Percentiles rank a stretch among this genome's conserved stretches.
Conservation (phyloP, 2,888 invertebrate species). For the Parochlus steinenii region DNA sequence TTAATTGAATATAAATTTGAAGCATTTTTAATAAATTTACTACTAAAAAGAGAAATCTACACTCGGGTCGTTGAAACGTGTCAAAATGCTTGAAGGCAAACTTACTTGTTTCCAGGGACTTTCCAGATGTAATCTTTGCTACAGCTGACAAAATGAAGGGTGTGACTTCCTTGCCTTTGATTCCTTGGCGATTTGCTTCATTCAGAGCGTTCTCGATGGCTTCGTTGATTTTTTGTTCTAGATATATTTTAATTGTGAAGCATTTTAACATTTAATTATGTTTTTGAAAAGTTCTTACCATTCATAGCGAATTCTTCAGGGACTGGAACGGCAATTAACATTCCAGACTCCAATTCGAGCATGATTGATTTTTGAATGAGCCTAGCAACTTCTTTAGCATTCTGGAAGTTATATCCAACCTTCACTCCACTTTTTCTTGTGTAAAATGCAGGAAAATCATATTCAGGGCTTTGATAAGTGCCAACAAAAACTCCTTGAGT, state of each 20-base stretch:
- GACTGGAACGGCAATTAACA: slow-evolving; percentile 82
- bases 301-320: slow-evolving; percentile 52
- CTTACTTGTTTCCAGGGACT: slow-evolving; percentile 69
- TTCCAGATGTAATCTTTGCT: slow-evolving; percentile 60
- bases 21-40: neutral
- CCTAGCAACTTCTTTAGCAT: slow-evolving; percentile 52
- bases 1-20: slow-evolving; percentile 26
- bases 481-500: slow-evolving; percentile 88
- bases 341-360: slow-evolving; percentile 47
- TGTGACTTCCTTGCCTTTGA: slow-evolving; percentile 78
- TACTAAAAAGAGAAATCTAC: slow-evolving; percentile 9
- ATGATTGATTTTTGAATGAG: slow-evolving; percentile 40
- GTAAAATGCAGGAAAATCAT: slow-evolving; percentile 89
- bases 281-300: no score
- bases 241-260: neutral
- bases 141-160: slow-evolving; percentile 76
- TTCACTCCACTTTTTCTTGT: slow-evolving; percentile 53
- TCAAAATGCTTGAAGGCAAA: slow-evolving; percentile 1
- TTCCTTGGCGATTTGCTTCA: slow-evolving; percentile 38
- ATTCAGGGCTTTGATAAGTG: slow-evolving; percentile 44
- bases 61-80: neutral
- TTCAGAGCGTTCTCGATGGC: slow-evolving; percentile 54
- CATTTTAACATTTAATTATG: neutral
- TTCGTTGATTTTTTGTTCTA: slow-evolving; percentile 38
- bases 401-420: slow-evolving; percentile 51